Percentiles rank a stretch among this genome's conserved stretches.
Conservation (phyloP, 2,888 invertebrate genomes). For the Hydropsyche betteni region DNA sequence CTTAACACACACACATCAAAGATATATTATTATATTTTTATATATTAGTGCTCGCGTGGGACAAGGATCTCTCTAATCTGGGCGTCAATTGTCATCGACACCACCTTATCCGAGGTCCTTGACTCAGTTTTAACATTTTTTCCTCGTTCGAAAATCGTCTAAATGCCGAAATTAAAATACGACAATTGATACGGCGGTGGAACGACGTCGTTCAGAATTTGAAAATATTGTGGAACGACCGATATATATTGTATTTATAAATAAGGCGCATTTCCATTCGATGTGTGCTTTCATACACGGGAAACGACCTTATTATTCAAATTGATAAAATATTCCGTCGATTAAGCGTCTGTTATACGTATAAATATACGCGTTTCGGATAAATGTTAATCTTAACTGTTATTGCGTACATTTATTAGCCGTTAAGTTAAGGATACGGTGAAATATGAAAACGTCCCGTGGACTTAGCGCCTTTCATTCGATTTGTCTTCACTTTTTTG, state of each 20-base stretch:
- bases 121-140: slow-evolving; percentile 5
- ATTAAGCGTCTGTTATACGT: slow-evolving; percentile 32
- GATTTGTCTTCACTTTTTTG: too few relatives aligned
- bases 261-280: slow-evolving; percentile 26
- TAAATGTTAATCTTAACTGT: slow-evolving; percentile 43
- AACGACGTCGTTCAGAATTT: too few relatives aligned
- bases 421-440: slow-evolving; percentile 44
- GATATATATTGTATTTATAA: slow-evolving; percentile 8
- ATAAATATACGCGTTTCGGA: slow-evolving; percentile 15
- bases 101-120: not conserved
- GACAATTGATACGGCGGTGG: not conserved
- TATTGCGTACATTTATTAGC: slow-evolving; percentile 42
- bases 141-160: not conserved
- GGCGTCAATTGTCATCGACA: too few relatives aligned
- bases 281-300: slow-evolving; percentile 28
- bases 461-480: not conserved
- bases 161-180: slow-evolving; percentile 24
- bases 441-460: slow-evolving; percentile 31
- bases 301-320: slow-evolving; percentile 40
- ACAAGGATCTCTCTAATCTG: too few relatives aligned
- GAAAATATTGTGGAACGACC: too few relatives aligned
- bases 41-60: too few relatives aligned
- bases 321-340: slow-evolving; percentile 41
- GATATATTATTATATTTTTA: too few relatives aligned
- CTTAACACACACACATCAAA: too few relatives aligned